phyloP scores from a whole-genome alignment of 1,140 invertebrate species.

The Danaus plexippus region DNA sequence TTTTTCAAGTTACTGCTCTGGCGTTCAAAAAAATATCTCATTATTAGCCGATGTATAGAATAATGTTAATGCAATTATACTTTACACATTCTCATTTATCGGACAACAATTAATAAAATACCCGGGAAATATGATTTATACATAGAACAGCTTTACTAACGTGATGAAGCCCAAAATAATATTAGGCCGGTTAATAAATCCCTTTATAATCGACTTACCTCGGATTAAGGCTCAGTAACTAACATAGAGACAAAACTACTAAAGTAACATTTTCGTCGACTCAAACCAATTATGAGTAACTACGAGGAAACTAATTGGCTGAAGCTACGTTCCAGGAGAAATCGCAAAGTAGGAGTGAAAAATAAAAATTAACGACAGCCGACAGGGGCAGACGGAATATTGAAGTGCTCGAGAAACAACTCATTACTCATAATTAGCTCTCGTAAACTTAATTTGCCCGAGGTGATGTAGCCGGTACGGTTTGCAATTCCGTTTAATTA shows the following conservation, averaged over 20 bases:
- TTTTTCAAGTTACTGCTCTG: conserved; percentile 27
- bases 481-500: conserved; percentile 45
- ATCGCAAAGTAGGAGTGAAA: conserved; percentile 30
- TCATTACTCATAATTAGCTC: conserved; percentile 62
- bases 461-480: conserved; percentile 31
- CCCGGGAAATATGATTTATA: too few relatives aligned
- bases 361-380: conserved; percentile 47
- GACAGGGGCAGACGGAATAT: conserved; percentile 41
- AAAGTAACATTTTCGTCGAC: conserved; percentile 17
- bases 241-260: conserved; percentile 16
- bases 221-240: not conserved
- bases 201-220: conserved; percentile 16
- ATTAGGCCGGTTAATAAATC: conserved; percentile 8
- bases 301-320: conserved; percentile 38
- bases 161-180: conserved; percentile 1
- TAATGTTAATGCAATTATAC: too few relatives aligned
- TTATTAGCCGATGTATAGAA: too few relatives aligned
- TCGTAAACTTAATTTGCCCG: conserved; percentile 51
- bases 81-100: too few relatives aligned
- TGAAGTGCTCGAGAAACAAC: conserved; percentile 41
- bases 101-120: too few relatives aligned
- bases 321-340: conserved; percentile 31
- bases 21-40: too few relatives aligned
- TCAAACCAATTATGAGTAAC: conserved; percentile 29
- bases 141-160: too few relatives aligned